These are phyloP conservation scores for Epinephelus moara DNA, from an alignment of 2,113 vertebrate species.

Conservation along the genomic window DNA sequence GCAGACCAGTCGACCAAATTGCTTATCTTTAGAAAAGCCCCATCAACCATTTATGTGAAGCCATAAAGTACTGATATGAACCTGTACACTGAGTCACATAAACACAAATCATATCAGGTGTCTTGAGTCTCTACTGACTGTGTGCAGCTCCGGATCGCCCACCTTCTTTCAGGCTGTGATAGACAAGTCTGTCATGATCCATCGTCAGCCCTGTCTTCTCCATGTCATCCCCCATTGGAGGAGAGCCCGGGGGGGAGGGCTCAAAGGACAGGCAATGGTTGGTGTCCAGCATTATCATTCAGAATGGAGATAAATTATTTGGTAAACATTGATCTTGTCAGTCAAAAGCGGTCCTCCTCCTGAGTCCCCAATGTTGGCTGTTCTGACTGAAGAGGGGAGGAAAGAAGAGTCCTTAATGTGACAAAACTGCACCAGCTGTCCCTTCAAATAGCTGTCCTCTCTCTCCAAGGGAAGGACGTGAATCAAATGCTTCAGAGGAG, in stretches of 20 bases:
- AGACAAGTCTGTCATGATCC: slow-evolving; percentile 81
- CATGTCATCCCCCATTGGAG: slow-evolving; percentile 77
- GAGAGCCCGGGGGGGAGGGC: slow-evolving; percentile 77
- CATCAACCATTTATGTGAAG: slow-evolving; percentile 40
- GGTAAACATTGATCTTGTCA: slow-evolving; percentile 60
- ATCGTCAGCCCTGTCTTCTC: slow-evolving; percentile 75
- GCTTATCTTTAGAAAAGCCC: slow-evolving; percentile 33
- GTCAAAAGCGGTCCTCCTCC: slow-evolving; percentile 42
- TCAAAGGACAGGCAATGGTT: slow-evolving; percentile 82
- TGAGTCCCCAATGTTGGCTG: slow-evolving; percentile 39
- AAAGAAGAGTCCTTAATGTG: slow-evolving; percentile 38
- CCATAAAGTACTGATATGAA: slow-evolving; percentile 34
- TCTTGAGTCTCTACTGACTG: slow-evolving; percentile 22
- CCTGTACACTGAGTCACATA: slow-evolving; percentile 20
- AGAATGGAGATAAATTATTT: slow-evolving; percentile 48
- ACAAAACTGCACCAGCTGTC: slow-evolving; percentile 48
- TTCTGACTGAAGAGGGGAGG: not conserved
- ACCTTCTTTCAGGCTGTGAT: slow-evolving; percentile 88
- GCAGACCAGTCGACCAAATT: not conserved
- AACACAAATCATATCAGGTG: slow-evolving; percentile 50
- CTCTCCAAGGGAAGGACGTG: slow-evolving; percentile 18
- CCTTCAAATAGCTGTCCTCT: slow-evolving; percentile 33
- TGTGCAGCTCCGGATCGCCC: slow-evolving; percentile 55
- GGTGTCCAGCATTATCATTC: slow-evolving; percentile 86
- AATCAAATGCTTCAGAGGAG: slow-evolving; percentile 37